Conservation (phyloP, 1,140 invertebrate species). For the Schlechtendalia chinensis region DNA sequence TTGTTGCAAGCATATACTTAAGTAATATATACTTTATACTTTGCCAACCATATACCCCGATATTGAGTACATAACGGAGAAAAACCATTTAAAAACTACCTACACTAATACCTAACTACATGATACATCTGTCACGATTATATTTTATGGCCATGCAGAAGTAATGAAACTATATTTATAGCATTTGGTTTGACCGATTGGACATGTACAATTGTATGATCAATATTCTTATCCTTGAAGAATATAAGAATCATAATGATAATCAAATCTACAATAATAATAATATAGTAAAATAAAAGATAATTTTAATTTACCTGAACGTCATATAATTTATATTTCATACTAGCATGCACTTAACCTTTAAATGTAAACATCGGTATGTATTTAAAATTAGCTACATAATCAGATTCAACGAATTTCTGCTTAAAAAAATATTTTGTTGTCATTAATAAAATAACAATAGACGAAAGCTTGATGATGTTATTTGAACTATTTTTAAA, state of each 20-base stretch:
- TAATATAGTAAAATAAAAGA: background rate
- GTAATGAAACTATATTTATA: no score
- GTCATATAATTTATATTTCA: background rate
- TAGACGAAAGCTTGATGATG: no score
- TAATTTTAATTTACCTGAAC: background rate
- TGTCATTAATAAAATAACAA: slow-evolving; percentile 1
- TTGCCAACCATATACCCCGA: no score
- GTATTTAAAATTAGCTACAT: background rate
- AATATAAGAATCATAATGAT: background rate
- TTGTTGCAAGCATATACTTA: no score
- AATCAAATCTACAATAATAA: background rate
- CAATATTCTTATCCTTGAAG: background rate
- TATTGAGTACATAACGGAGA: no score
- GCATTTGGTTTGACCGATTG: no score
- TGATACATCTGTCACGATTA: no score
- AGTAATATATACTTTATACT: no score
- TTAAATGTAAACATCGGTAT: background rate
- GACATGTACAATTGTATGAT: background rate
- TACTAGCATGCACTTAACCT: background rate
- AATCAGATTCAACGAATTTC: background rate
- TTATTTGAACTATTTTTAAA: no score
- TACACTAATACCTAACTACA: no score
- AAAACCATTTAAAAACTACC: no score
- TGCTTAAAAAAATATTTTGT: background rate
- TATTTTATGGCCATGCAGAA: no score